Percentiles rank a stretch among this genome's conserved stretches.
phyloP scores from a whole-genome alignment of 2,113 vertebrate species.

The Monopterus albus region DNA sequence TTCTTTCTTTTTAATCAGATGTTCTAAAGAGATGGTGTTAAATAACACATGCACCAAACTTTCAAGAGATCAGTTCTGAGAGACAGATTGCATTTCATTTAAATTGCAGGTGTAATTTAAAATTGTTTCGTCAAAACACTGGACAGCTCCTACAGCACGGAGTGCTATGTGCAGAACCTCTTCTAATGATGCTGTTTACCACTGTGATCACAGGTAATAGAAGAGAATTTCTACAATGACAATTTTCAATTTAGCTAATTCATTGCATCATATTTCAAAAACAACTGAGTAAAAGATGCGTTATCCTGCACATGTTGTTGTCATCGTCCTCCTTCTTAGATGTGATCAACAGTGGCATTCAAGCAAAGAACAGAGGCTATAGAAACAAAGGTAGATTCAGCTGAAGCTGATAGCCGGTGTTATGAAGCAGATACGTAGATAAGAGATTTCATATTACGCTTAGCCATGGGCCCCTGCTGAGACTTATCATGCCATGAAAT shows the following conservation, averaged over 20 bases:
- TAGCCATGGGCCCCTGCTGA: conserved; percentile 75
- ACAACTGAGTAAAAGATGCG: conserved; percentile 50
- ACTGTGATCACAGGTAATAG: conserved; percentile 43
- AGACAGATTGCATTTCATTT: conserved; percentile 62
- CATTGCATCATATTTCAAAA: conserved; percentile 66
- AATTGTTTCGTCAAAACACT: conserved; percentile 59
- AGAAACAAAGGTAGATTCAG: conserved; percentile 67
- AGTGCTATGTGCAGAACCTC: conserved; percentile 14
- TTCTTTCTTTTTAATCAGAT: conserved; percentile 70
- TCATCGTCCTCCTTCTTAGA: conserved; percentile 42
- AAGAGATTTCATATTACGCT: conserved; percentile 83
- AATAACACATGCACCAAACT: conserved; percentile 46
- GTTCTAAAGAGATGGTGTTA: conserved; percentile 49
- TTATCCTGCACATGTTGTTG: conserved; percentile 49
- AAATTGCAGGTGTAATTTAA: conserved; percentile 54
- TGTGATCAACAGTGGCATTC: conserved; percentile 64
- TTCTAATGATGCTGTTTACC: conserved; percentile 60
- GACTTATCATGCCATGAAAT: conserved; percentile 84
- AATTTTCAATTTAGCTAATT: conserved; percentile 72
- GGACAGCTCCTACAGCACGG: not conserved
- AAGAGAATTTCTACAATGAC: conserved; percentile 49
- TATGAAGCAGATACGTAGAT: conserved; percentile 80
- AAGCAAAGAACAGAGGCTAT: conserved; percentile 64
- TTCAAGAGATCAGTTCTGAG: conserved; percentile 40
- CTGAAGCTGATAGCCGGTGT: conserved; percentile 69